These are phyloP conservation scores for Andrena bicolor DNA, from an alignment of 2,888 invertebrate genomes.

Conservation along the genomic window DNA sequence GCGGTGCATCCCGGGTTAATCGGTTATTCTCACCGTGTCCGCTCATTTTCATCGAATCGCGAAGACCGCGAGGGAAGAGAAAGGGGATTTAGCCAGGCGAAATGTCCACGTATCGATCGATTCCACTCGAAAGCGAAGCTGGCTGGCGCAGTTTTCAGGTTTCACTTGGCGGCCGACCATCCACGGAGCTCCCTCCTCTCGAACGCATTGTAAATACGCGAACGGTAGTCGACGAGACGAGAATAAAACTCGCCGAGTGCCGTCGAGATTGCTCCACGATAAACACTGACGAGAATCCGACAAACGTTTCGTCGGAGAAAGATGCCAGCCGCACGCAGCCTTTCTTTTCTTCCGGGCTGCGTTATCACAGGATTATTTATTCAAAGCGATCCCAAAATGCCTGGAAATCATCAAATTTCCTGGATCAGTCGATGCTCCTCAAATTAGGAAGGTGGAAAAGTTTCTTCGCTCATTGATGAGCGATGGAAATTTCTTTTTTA, in stretches of 20 bases:
- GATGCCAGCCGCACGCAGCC: no score
- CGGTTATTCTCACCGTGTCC: neutral
- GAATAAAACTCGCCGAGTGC: neutral
- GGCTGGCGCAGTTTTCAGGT: slow-evolving; percentile 66
- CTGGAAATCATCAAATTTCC: no score
- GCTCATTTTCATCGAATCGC: slow-evolving; percentile 3
- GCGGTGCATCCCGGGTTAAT: neutral
- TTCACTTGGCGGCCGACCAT: slow-evolving; percentile 56
- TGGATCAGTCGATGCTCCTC: no score
- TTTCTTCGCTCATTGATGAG: no score
- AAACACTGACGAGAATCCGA: neutral
- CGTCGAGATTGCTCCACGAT: slow-evolving; percentile 13
- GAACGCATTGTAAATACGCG: slow-evolving; percentile 21
- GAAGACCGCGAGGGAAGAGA: slow-evolving; percentile 18
- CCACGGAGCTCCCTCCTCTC: slow-evolving; percentile 12
- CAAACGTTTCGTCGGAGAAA: neutral
- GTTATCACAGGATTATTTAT: no score
- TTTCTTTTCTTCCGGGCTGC: no score
- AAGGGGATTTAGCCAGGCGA: slow-evolving; percentile 41
- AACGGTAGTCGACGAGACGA: neutral
- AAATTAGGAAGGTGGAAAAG: no score
- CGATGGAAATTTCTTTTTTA: no score
- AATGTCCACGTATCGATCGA: slow-evolving; percentile 66
- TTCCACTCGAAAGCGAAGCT: slow-evolving; percentile 63
- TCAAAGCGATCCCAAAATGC: no score